Evolutionary conservation across 2,113 vertebrate species (phyloP), one percentile per base, ranked within the genome.

Genomic region (Rhinopithecus roxellana): DNA sequence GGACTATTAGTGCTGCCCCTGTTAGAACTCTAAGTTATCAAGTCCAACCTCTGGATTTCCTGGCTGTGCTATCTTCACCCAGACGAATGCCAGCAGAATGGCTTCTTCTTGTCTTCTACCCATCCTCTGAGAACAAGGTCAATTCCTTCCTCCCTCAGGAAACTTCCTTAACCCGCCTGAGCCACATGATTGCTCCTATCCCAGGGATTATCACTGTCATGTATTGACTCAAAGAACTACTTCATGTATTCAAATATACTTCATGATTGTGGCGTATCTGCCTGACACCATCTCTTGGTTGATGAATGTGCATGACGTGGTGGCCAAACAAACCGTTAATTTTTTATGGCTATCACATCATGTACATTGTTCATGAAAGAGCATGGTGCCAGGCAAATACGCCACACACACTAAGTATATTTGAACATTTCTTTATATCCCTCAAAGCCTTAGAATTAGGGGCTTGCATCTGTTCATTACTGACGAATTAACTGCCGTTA

Each of bases 241-340:
- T 43, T 45, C 61, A 23, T 90, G 72, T 45, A 43, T 32, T 87
- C 50, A 40, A 6, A 43, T 20, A 20, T 0, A 11, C 35, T 32
- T 4, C 6, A 50, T 6, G 35, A 69, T 4, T n/a, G 2, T 4
- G 59, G 43, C 7, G 1, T n/a, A 14, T 25, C 0, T 38, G 74
- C 57, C 85, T 1, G 30, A 27, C 57, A 52, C 67, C 9, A 17
- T 5, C 4, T 32, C 38, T 50, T 40, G 35, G 17, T 8, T 10
- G 77, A 72, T 16, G 17, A 16, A 12, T 9, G 38, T 38, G 45
- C 16, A 38, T 2, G 25, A 74, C 1, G 8, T 0, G 1, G 23
- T 13, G 11, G 12, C 40, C 79, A 78, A 6, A 32, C 17, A 30
- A 35, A 23, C 11, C 2, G 27, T 35, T 43, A 23, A 23, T 43